Base-by-base conservation (phyloP, 1,140 invertebrate species). In the Sycobia sp. region DNA sequence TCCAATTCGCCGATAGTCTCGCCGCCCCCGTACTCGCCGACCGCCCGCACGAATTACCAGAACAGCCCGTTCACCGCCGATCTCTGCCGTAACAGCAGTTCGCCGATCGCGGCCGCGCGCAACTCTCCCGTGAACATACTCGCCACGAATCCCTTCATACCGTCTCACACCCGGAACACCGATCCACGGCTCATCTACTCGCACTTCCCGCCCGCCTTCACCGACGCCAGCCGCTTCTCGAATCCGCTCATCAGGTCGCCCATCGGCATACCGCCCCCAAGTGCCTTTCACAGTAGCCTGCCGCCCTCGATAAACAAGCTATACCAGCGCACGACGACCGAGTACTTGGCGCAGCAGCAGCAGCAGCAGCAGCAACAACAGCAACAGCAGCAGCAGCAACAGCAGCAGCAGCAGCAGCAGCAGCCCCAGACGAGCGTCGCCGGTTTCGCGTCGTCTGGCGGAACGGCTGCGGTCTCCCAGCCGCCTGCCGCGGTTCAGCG, bases 101-200 rank as follows among this genome's bases (percentile, higher is more conserved):
- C 74, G 0, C 72, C 78, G 0, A 74, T 77, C 23, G 22, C 32
- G 0, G 78, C 78, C 1, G 73, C 75, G 0, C 72, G 76, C 0
- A 79, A 76, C 39, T 77, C 79, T 0, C 76, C 82, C 5, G 76
- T 80, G 4, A 81, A 78, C 39, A 78, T 81, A 73, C 69, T 77
- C 0, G 79, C 75, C 32, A 82, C 84, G 0, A 85, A 84, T 69
- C 84, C 84, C 0, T 86, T 85, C 56, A 82, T 85, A 27, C 83
- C 84, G 0, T 83, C 82, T 1, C 82, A 81, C 1, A 85, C 83
- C 1, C 73, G 84, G 1, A 83, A 79, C 47, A 84, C 84, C 0
- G 84, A 84, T 72, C 83, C 80, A 0, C 59, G 82, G 20, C 70
- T 82, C 27, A 80, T 84, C 38, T 84, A 80, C 41, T 72, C 81